phyloP scores from a whole-genome alignment of 2,888 invertebrate species.

The Coecobrya sp. region DNA sequence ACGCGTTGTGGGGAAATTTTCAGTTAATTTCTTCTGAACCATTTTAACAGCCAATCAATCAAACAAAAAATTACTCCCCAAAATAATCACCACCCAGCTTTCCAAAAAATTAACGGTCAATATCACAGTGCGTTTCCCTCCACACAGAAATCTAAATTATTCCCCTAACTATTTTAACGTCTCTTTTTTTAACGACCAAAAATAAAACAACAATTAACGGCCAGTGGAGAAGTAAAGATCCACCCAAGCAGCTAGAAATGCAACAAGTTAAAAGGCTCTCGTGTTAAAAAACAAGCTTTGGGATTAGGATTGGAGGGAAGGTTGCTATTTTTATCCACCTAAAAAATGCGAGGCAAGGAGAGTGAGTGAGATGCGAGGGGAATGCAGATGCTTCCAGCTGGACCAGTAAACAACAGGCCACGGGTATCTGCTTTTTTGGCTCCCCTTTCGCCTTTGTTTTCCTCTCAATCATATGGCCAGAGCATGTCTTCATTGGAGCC shows the following conservation, averaged over 20 bases:
- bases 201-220: too few relatives aligned
- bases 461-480: constrained; percentile 8
- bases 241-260: background rate
- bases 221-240: background rate
- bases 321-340: background rate
- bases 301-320: constrained; percentile 29
- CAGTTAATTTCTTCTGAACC: constrained; percentile 70
- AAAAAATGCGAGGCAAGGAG: background rate
- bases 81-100: background rate
- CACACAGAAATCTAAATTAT: too few relatives aligned
- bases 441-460: constrained; percentile 34
- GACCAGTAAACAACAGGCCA: too few relatives aligned
- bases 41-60: constrained; percentile 50
- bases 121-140: too few relatives aligned
- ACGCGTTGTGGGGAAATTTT: constrained; percentile 44
- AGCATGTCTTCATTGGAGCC: background rate
- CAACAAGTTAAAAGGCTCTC: constrained; percentile 22
- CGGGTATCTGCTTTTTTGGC: too few relatives aligned
- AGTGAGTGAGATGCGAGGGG: background rate
- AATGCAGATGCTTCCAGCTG: background rate
- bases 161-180: too few relatives aligned
- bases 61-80: background rate
- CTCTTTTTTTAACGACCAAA: too few relatives aligned
- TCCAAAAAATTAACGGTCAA: background rate
- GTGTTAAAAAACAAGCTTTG: background rate